These are phyloP conservation scores for Jaculus jaculus DNA, from an alignment of 2,113 vertebrate species.

Conservation along the genomic window DNA sequence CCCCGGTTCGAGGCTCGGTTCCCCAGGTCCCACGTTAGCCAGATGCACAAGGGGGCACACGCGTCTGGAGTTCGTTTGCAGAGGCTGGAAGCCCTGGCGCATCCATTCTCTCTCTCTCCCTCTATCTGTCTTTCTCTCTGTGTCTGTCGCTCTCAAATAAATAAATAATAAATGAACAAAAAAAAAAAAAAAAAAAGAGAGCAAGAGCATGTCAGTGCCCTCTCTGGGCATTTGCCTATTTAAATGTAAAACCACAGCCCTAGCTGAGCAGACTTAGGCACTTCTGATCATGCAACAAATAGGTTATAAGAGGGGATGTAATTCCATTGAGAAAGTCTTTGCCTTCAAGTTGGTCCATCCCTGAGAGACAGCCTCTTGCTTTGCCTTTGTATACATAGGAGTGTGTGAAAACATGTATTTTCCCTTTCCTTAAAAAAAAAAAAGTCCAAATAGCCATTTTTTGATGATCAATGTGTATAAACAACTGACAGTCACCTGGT, in stretches of 20 bases:
- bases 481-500: constrained; percentile 72
- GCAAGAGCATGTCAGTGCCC: constrained; percentile 86
- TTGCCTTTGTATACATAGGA: constrained; percentile 77
- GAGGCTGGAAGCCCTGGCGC: no score
- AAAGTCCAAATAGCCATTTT: constrained; percentile 83
- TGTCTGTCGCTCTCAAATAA: no score
- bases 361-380: constrained; percentile 82
- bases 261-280: constrained; percentile 87
- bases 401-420: constrained; percentile 32
- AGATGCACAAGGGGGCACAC: no score
- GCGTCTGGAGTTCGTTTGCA: no score
- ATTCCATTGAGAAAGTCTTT: constrained; percentile 87
- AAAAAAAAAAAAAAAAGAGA: constrained; percentile 76
- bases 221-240: constrained; percentile 91
- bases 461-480: constrained; percentile 82
- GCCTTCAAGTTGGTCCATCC: constrained; percentile 84
- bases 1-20: no score
- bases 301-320: constrained; percentile 86
- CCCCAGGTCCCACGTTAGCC: no score
- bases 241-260: constrained; percentile 90
- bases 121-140: no score
- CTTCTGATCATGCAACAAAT: constrained; percentile 90
- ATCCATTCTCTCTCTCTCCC: no score
- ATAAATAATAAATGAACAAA: no score
- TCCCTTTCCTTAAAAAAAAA: constrained; percentile 52